Evolutionary conservation across 2,797 vertebrate genomes (phyloP), one percentile per base, ranked within the genome.

Genomic region (Trichosurus vulpecula): DNA sequence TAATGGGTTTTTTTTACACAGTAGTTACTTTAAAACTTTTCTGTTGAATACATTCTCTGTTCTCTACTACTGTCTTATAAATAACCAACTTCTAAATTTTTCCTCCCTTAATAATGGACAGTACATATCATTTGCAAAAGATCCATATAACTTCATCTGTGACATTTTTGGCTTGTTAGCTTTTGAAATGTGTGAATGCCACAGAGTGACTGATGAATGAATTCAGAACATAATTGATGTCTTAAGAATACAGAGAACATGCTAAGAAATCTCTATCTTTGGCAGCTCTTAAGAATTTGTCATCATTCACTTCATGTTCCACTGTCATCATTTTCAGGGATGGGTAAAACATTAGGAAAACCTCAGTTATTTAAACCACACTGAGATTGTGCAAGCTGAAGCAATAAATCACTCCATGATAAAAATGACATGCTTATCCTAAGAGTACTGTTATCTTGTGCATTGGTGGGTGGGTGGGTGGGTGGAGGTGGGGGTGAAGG

Each of bases 331-430:
- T 74, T 94, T 93, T 94, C 57, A 90, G 81, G 92, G 31, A 31
- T 90, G 92, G 29, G 3, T 74, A 95, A 93, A 30, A 6, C 22
- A 51, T 54, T 74, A 92, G 90, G 41, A 47, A 92, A 95, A 89
- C 53, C 41, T 52, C 1, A 19, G 58, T 10, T 51, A 25, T 95
- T 92, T 57, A 55, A n/a, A 54, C 94, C 90, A 8, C 9, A 19
- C 30, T 53, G n/a, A 47, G 41, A 13, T 74, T 51, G 74, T 74
- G 54, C 41, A 35, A 41, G 61, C 31, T 47, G 54, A 90, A 22
- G 30, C 2, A n/a, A 41, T 93, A 16, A 47, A 47, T 92, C 47
- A 27, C 16, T 31, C 0, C n/a, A 47, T 53, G 91, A 27, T 52
- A 90, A 27, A 2, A 47, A 41, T 16, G 52, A 22, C 12, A 31